Base-by-base conservation (phyloP, 37 sponge, comb jelly and placozoan genomes). In the Haliclona indistincta region DNA sequence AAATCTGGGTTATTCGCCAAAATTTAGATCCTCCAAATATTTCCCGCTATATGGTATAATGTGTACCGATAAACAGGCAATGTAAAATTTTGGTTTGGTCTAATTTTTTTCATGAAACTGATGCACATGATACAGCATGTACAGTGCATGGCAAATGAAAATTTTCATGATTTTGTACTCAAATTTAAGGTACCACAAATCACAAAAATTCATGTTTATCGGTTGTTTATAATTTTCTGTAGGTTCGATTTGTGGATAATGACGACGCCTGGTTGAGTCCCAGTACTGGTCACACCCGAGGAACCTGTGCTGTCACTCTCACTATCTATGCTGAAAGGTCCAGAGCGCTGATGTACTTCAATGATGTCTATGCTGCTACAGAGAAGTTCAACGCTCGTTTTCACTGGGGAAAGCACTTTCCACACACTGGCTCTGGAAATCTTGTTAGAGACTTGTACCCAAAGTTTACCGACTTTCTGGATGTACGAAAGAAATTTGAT, bases 371-470 rank as follows among this genome's bases (percentile, higher is more conserved):
- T 38, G 43, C 39, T 39, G 82, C 73, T 17, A 81, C 74, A 7
- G 56, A 33, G 41, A 49, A 81, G 20, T 60, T 73, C 30, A 37
- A 64, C 30, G 67, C 35, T 28, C 74, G 82, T 2, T 35, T 72
- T 34, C 82, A 81, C 43, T 81, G 82, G 82, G 82, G 82, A 73
- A 81, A 81, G 32, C 67, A 81, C 37, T 81, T 81, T 33, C n/a
- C n/a, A n/a, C n/a, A n/a, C n/a, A n/a, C 63, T 35, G 29, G 51
- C 20, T 55, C 37, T 39, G 35, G 60, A 13, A 22, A 30, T 28
- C 55, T 64, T 8, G 26, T 81, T 32, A 13, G 36, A 23, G 55
- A 2, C 43, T 53, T 63, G 74, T 81, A 65, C 22, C 66, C 65
- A 20, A 81, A 34, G 40, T 73, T 73, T 36, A 11, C 45, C 2